Base-by-base conservation (phyloP, 2,888 invertebrate genomes). In the Sesamia inferens region DNA sequence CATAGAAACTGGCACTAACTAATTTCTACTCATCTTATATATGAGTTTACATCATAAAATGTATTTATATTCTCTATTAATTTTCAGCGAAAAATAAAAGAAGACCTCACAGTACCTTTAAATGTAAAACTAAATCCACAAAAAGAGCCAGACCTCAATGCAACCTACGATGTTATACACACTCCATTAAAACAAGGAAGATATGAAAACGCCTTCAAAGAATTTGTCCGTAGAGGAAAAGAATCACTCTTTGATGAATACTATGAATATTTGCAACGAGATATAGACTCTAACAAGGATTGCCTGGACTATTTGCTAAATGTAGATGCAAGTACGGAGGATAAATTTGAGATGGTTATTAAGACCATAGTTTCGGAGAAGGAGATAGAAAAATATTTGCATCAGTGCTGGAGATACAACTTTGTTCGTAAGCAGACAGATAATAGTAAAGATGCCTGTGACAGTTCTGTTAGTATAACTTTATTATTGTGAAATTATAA, bases 351-450 rank as follows among this genome's bases (percentile, higher is more conserved):
- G 65, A 85, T 90, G 85, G 90, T 94, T 0, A 89, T 94, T 3
- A 92, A 91, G 63, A 90, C 89, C 73, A 83, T 90, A 2, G 91
- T 91, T 2, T 91, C 93, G 0, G 93, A 94, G 81, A 94, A 95
- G 8, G 95, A 96, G 75, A 89, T 96, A 4, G 94, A 95, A 69
- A 92, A 93, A 74, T 95, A 95, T 78, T 84, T 95, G 67, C 92
- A 92, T 82, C 94, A 94, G 61, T 95, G 95, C 67, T 96, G 96
- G 96, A 90, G 93, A 74, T 95, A 93, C 81, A 93, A 94, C 78
- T 92, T 90, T 84, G 88, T 95, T 42, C 84, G 90, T 67, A 93
- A 93, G 48, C 92, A 93, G 48, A 85, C 73, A n/a, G 89, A 86
- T 16, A 68, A 87, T 59, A 86, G 31, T n/a, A 90, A 86, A 42